A percentile compares a stretch with the other conserved stretches of the same genome.
These are phyloP conservation scores for Drosophila kanekoi DNA, from an alignment of 2,888 invertebrate genomes.

Conservation along the genomic window DNA sequence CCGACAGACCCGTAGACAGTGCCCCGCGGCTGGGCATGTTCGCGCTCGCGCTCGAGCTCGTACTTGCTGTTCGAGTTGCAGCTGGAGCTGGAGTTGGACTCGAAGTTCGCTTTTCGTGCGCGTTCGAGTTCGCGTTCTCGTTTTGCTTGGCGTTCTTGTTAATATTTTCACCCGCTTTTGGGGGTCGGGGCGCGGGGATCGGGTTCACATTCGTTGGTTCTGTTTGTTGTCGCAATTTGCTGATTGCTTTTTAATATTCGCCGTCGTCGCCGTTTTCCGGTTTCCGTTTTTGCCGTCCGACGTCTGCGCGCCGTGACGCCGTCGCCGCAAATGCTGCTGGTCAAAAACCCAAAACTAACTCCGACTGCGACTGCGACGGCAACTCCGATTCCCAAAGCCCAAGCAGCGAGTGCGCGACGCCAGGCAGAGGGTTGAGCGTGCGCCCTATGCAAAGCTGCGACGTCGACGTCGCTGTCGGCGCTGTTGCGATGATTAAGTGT, in stretches of 20 bases:
- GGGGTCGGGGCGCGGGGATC: not conserved
- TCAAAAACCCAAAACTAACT: constrained; percentile 67
- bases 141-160: constrained; percentile 2
- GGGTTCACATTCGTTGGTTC: constrained; percentile 26
- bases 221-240: constrained; percentile 45
- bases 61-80: too few relatives aligned
- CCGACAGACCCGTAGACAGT: constrained; percentile 32
- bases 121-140: constrained; percentile 1
- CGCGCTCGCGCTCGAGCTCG: constrained; percentile 7
- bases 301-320: constrained; percentile 79
- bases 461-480: constrained; percentile 20
- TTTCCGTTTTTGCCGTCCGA: constrained; percentile 63
- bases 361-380: constrained; percentile 20
- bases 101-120: too few relatives aligned
- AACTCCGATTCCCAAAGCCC: constrained; percentile 16
- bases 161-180: constrained; percentile 6
- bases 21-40: constrained; percentile 41
- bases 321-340: constrained; percentile 80
- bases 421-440: constrained; percentile 2
- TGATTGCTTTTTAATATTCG: constrained; percentile 61
- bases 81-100: too few relatives aligned
- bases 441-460: constrained; percentile 48
- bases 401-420: not conserved
- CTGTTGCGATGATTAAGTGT: constrained; percentile 52
- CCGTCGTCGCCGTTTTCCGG: constrained; percentile 56